These are phyloP conservation scores for Cyrtodaria siliqua DNA, from an alignment of 2,888 invertebrate genomes.

Conservation along the genomic window DNA sequence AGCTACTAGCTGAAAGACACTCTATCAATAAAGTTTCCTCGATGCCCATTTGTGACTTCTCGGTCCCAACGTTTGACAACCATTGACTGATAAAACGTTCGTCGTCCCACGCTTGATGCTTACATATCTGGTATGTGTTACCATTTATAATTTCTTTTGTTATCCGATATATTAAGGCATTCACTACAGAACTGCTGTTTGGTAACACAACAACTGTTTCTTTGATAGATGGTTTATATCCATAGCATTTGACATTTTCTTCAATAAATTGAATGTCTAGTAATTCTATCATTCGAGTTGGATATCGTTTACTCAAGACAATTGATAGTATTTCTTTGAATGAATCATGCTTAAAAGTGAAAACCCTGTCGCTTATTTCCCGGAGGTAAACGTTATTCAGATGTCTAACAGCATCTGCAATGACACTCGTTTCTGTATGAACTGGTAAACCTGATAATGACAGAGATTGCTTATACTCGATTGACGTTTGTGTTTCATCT, in stretches of 20 bases:
- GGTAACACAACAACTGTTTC: background rate
- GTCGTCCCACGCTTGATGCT: background rate
- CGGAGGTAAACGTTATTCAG: background rate
- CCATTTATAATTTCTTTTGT: background rate
- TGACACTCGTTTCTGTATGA: background rate
- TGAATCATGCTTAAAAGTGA: background rate
- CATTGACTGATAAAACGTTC: background rate
- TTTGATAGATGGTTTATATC: background rate
- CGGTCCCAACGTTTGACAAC: background rate
- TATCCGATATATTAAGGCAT: background rate
- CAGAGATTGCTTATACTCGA: background rate
- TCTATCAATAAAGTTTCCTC: too few species aligned
- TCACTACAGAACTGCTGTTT: background rate
- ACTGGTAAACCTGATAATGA: background rate
- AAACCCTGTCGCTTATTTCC: background rate
- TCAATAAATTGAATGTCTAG: background rate
- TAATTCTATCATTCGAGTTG: background rate
- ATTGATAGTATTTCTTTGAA: conserved; percentile 16
- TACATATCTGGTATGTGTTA: background rate
- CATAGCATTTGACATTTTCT: background rate
- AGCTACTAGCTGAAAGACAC: too few species aligned
- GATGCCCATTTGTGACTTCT: too few species aligned
- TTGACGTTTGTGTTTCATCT: background rate
- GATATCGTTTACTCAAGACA: background rate
- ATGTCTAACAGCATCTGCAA: background rate